A percentile compares a stretch with the other conserved stretches of the same genome.
Conservation (phyloP, 1,140 invertebrate genomes). For the Globodera rostochiensis region DNA sequence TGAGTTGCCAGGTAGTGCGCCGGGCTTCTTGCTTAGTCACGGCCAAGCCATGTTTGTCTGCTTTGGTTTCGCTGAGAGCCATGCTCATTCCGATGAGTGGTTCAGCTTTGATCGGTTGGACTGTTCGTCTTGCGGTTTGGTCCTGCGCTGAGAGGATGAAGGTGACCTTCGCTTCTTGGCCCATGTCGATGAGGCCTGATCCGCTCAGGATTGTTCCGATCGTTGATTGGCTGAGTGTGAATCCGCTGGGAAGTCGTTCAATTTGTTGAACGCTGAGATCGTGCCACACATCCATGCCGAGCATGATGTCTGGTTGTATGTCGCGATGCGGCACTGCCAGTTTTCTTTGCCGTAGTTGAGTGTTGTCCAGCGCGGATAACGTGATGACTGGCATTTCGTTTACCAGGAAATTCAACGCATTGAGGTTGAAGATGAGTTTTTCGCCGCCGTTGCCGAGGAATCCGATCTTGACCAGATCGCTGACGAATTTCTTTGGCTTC, state of each 20-base stretch:
- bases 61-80: no score
- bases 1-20: neutral
- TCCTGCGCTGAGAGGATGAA: no score
- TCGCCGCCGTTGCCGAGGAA: neutral
- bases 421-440: constrained; percentile 5
- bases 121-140: no score
- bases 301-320: neutral
- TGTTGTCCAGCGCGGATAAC: neutral
- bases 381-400: neutral
- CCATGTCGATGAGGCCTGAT: neutral
- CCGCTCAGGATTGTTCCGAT: constrained; percentile 3
- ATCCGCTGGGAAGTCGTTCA: neutral
- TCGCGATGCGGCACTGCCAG: neutral
- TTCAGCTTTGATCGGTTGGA: no score
- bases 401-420: neutral
- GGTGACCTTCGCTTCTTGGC: no score
- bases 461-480: neutral
- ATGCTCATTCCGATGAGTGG: no score
- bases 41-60: no score
- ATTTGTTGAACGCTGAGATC: neutral
- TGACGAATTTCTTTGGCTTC: constrained; percentile 6
- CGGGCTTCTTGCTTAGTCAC: neutral
- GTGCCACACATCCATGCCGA: constrained; percentile 5
- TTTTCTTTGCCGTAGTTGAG: neutral
- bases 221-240: neutral